Evolutionary conservation across 2,888 invertebrate species (phyloP).

Genomic region (Gymnoscelis rufifasciata): DNA sequence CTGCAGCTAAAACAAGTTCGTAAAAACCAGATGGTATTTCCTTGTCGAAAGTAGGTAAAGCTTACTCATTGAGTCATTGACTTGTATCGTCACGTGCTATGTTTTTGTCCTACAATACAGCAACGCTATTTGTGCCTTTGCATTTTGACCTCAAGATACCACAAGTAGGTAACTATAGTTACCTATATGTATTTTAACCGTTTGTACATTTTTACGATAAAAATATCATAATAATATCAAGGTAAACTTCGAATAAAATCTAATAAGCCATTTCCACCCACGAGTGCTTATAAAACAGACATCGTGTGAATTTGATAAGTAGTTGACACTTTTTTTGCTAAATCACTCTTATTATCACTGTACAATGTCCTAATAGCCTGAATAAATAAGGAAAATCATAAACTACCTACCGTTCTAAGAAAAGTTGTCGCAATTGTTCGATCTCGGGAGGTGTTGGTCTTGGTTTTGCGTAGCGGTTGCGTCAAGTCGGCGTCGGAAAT

Average conservation of each 20-base stretch:
- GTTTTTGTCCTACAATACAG: no score
- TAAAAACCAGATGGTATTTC: conserved; percentile 28
- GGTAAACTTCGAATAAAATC: neutral
- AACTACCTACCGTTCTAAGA: conserved; percentile 45
- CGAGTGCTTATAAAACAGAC: neutral
- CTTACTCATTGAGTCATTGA: conserved; percentile 39
- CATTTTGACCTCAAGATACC: no score
- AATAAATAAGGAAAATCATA: conserved; percentile 49
- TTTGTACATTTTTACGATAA: no score
- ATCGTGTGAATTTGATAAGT: neutral
- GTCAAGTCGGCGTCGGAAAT: conserved; percentile 49
- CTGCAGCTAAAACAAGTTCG: neutral
- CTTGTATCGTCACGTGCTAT: conserved; percentile 19
- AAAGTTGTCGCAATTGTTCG: conserved; percentile 36
- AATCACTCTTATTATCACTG: neutral
- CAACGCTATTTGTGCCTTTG: no score
- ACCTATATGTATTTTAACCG: no score
- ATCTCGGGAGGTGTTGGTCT: no score
- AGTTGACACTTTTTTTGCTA: neutral
- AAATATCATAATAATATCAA: no score
- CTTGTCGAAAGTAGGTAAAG: conserved; percentile 34
- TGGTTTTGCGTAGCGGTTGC: conserved; percentile 32
- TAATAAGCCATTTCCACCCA: neutral
- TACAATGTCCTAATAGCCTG: neutral
- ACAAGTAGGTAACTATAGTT: no score